These are phyloP conservation scores for Drosophila trapezifrons DNA, from an alignment of 1,140 invertebrate species.

Conservation along the genomic window DNA sequence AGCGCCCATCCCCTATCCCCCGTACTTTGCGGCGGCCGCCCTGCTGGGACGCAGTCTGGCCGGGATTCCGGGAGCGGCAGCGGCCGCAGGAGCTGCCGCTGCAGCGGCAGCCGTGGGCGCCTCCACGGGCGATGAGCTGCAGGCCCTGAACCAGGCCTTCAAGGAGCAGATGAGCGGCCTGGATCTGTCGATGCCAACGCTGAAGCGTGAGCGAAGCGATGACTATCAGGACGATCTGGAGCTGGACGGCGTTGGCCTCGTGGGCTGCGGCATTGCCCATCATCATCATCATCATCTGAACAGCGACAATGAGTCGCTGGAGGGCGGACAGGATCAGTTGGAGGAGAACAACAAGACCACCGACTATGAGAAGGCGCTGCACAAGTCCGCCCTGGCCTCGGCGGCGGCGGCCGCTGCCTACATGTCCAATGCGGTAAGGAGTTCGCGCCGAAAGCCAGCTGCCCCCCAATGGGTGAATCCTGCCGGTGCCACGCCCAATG, in stretches of 20 bases:
- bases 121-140: conserved; percentile 84
- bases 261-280: too few relatives aligned
- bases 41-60: conserved; percentile 88
- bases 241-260: conserved; percentile 86
- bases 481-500: conserved; percentile 84
- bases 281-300: conserved; percentile 86
- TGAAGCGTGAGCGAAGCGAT: conserved; percentile 89
- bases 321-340: conserved; percentile 81
- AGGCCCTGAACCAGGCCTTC: conserved; percentile 86
- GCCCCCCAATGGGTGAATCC: conserved; percentile 98
- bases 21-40: conserved; percentile 90
- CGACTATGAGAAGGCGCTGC: conserved; percentile 83
- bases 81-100: conserved; percentile 84
- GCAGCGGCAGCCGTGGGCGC: conserved; percentile 79
- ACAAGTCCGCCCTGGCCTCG: conserved; percentile 76
- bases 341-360: conserved; percentile 85
- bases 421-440: conserved; percentile 70
- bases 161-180: conserved; percentile 92
- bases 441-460: conserved; percentile 92
- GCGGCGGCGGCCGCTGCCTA: conserved; percentile 66
- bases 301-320: conserved; percentile 90
- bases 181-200: conserved; percentile 91
- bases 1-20: conserved; percentile 89
- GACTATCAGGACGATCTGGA: conserved; percentile 90
- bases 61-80: conserved; percentile 85